Evolutionary conservation across 2,113 vertebrate species (phyloP), one percentile per base, ranked within the genome.

Genomic region (Lepidiolamprologus cunningtoni): DNA sequence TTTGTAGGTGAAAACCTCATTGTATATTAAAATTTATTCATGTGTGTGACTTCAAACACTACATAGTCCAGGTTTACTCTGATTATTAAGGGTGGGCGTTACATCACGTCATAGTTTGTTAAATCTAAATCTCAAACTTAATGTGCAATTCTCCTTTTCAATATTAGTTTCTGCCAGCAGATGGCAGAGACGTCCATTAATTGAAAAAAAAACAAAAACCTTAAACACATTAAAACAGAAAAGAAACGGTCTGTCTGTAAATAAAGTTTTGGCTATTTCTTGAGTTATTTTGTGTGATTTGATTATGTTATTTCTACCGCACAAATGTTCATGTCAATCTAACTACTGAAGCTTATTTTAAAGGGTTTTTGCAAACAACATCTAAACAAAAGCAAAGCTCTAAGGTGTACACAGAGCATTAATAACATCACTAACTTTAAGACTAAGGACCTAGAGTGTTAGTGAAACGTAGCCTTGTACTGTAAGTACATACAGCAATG

Each of bases 121-220:
- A 21, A 66, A 37, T 86, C 3, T 9, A 5, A 13, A 13, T 31
- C 55, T 8, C 13, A 52, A 3, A 26, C 12, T 23, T n/a, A 16
- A 17, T 6, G 9, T 73, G 8, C 31, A n/a, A 23, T 12, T 66
- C 10, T 21, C 61, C 33, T 8, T 68, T 68, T 68, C 33, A 68
- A 1, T 21, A 68, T 68, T 66, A 66, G 40, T 26, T 84, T 80
- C 66, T 45, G 5, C 92, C 95, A 94, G 82, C 53, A 94, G 95
- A 76, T 91, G 93, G 93, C 94, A 92, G 89, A 45, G 87, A 83
- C 82, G 86, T 28, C 86, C 12, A 57, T 9, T 14, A 84, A 13
- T 84, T 89, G 50, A 68, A 9, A 5, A 68, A 11, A 11, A 11
- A 7, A 11, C 4, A 1, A 31, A 52, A 1, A 33, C 9, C 21